Evolutionary conservation across 2,888 invertebrate genomes (phyloP), one percentile per base, ranked within the genome.

Genomic region (Nephrotoma flavescens): DNA sequence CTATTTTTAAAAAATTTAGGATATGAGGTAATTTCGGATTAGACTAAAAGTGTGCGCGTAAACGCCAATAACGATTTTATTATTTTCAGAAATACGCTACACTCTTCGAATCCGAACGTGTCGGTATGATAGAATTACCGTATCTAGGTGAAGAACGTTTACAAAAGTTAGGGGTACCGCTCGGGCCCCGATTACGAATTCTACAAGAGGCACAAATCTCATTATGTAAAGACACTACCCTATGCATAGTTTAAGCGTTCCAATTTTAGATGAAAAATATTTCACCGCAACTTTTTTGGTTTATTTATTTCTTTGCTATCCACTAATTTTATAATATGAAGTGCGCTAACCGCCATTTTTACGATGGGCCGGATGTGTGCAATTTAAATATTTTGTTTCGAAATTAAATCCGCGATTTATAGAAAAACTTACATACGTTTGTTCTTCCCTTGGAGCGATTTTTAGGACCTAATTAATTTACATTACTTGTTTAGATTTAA

Each of bases 1-100:
- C 93, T 97, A 87, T 98, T 97, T 93, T 93, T 98, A 86, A 96
- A 96, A 92, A 97, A 96, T 92, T 94, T 98, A 88, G 97, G 97
- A 89, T 98, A 97, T 92, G 97, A 97, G 95, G 97, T 96, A 91
- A 90, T 90, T 42, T 12, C 86, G 2, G 9, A 44, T 19, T 31
- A 86, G 42, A 41, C 41, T 41, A n/a, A 1, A 2, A 0, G 41
- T 83, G n/a, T n/a, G n/a, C 7, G 83, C 7, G 11, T 9, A 31
- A 5, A 83, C 15, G 15, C 15, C 6, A 6, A 41, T 71, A 87
- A 57, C 87, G 86, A 87, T 57, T 85, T 87, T 41, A 71, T 86
- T 42, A 86, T 86, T 86, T 47, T 86, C 87, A 97, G 97, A 97
- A 97, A 95, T 98, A 97, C 91, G 96, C 96, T 47, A 93, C 93